These are phyloP conservation scores for Morpho achilles DNA, from an alignment of 2,888 invertebrate genomes.

Conservation along the genomic window DNA sequence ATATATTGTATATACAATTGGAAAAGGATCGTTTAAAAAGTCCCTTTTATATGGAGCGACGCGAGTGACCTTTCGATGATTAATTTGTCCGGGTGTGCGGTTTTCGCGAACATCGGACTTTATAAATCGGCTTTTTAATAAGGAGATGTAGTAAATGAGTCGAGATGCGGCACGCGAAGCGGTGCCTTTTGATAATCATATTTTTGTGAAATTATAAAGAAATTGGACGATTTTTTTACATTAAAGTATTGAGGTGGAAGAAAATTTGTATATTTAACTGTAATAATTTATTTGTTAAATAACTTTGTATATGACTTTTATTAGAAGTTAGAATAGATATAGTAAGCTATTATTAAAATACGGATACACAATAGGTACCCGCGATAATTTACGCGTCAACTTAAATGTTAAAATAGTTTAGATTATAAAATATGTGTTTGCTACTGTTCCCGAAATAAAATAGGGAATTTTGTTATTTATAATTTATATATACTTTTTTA, in stretches of 20 bases:
- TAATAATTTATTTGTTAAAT: too few relatives aligned
- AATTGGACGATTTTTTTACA: conserved; percentile 4
- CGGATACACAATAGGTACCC: too few relatives aligned
- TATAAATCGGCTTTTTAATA: conserved; percentile 20
- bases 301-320: too few relatives aligned
- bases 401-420: too few relatives aligned
- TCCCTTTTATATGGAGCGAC: conserved; percentile 33
- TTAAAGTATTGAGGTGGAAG: conserved; percentile 6
- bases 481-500: too few relatives aligned
- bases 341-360: too few relatives aligned
- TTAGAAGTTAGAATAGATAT: too few relatives aligned
- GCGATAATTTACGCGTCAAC: too few relatives aligned
- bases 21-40: conserved; percentile 29
- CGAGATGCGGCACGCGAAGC: conserved; percentile 8
- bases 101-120: conserved; percentile 32
- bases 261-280: background rate
- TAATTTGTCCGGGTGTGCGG: conserved; percentile 32
- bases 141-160: conserved; percentile 11
- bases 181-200: conserved; percentile 9
- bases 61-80: conserved; percentile 44
- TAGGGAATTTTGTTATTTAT: too few relatives aligned
- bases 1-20: conserved; percentile 50
- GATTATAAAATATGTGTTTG: too few relatives aligned
- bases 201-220: conserved; percentile 5
- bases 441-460: too few relatives aligned